Conservation (phyloP, 2,113 vertebrate species). For the Pedionomus torquatus region DNA sequence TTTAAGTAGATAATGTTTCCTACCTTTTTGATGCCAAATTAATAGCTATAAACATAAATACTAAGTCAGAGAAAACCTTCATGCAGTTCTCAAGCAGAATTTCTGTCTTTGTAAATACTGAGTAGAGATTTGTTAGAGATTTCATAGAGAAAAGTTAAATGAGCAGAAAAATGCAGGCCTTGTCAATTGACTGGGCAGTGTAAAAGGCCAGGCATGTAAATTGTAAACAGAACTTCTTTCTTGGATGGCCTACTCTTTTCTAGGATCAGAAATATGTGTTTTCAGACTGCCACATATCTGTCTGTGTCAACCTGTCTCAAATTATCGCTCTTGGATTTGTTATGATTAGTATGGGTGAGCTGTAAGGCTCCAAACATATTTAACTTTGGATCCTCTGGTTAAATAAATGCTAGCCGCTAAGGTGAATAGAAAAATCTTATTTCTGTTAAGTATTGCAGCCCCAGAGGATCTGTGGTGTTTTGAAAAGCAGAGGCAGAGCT, state of each 20-base stretch:
- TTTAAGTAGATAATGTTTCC: background rate
- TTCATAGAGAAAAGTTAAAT: background rate
- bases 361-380: background rate
- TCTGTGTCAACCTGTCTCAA: background rate
- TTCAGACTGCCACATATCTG: background rate
- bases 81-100: background rate
- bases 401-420: background rate
- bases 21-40: background rate
- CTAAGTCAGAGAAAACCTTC: background rate
- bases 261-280: background rate
- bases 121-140: background rate
- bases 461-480: background rate
- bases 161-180: conserved; percentile 19
- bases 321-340: background rate
- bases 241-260: background rate
- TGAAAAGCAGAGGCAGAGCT: background rate
- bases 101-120: background rate
- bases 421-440: background rate
- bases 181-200: conserved; percentile 27
- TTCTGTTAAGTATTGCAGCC: background rate
- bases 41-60: background rate
- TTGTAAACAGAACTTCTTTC: conserved; percentile 33
- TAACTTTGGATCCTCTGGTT: background rate
- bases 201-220: background rate
- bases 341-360: background rate